Conservation (phyloP, 2,888 invertebrate genomes). For the Pycnomerus fuliginosus region DNA sequence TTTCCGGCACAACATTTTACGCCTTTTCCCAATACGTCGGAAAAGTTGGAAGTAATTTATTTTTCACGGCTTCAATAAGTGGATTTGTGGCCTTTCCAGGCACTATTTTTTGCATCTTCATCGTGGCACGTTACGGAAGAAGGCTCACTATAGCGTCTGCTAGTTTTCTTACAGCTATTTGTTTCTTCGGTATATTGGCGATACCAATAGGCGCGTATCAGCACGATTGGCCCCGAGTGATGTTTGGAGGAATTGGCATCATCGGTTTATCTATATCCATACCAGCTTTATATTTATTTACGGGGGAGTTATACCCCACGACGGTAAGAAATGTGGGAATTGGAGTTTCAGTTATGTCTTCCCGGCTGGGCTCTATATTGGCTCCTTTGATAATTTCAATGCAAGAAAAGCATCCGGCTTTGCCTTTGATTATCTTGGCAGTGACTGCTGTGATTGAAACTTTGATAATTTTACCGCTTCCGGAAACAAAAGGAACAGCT, state of each 20-base stretch:
- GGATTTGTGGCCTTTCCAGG: constrained; percentile 60
- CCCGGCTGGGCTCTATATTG: constrained; percentile 75
- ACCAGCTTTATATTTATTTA: constrained; percentile 68
- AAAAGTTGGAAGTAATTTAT: constrained; percentile 57
- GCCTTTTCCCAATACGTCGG: constrained; percentile 63
- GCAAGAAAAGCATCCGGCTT: constrained; percentile 33
- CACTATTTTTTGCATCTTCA: constrained; percentile 55
- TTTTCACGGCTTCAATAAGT: constrained; percentile 56
- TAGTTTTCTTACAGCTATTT: constrained; percentile 54
- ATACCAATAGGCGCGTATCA: constrained; percentile 52
- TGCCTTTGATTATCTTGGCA: constrained; percentile 46
- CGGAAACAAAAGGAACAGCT: constrained; percentile 48
- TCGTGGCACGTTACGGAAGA: constrained; percentile 56
- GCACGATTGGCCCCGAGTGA: constrained; percentile 59
- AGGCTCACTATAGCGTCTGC: constrained; percentile 56
- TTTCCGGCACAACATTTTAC: constrained; percentile 59
- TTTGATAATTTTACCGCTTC: constrained; percentile 43
- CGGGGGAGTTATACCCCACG: constrained; percentile 79
- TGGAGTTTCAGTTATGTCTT: constrained; percentile 72
- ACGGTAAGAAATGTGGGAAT: constrained; percentile 74
- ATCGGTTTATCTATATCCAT: constrained; percentile 62
- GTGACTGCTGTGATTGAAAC: constrained; percentile 41
- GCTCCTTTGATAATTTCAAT: constrained; percentile 46
- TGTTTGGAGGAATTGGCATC: constrained; percentile 64
- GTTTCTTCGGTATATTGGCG: constrained; percentile 56